Evolutionary conservation across 2,113 vertebrate species (phyloP).

Genomic region (Cyphomyrus plagiostoma): DNA sequence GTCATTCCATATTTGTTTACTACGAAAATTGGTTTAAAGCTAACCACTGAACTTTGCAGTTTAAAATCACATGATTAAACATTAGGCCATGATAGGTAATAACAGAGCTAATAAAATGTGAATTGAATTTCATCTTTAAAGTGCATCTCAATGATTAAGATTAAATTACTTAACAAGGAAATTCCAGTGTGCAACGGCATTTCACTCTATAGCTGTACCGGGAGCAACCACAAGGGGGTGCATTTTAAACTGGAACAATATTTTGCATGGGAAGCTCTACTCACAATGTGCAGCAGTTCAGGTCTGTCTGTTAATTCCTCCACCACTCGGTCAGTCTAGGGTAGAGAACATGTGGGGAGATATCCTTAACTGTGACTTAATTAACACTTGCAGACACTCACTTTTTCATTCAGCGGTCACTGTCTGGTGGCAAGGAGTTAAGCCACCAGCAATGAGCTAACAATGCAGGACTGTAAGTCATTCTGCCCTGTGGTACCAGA

Average conservation of each 20-base stretch:
- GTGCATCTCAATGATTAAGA: too few relatives aligned
- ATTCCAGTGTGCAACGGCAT: not conserved
- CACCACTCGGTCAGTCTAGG: constrained; percentile 86
- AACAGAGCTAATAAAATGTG: too few relatives aligned
- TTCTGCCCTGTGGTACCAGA: not conserved
- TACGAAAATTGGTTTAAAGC: too few relatives aligned
- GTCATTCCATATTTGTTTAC: too few relatives aligned
- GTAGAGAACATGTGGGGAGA: constrained; percentile 21
- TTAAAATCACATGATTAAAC: too few relatives aligned
- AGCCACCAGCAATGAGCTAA: not conserved
- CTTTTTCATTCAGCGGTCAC: not conserved
- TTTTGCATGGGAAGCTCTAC: constrained; percentile 8
- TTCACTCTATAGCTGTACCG: not conserved
- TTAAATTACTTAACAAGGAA: not conserved
- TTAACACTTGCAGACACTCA: not conserved
- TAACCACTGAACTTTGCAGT: too few relatives aligned
- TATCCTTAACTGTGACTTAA: not conserved
- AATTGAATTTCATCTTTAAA: too few relatives aligned
- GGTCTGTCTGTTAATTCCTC: constrained; percentile 84
- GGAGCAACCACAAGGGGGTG: not conserved
- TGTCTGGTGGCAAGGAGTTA: not conserved
- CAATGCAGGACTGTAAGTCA: not conserved
- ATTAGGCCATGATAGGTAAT: too few relatives aligned
- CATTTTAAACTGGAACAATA: not conserved
- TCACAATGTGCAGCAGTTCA: constrained; percentile 87